Conservation (phyloP, 2,797 vertebrate genomes). For the Phylloscopus collybita region DNA sequence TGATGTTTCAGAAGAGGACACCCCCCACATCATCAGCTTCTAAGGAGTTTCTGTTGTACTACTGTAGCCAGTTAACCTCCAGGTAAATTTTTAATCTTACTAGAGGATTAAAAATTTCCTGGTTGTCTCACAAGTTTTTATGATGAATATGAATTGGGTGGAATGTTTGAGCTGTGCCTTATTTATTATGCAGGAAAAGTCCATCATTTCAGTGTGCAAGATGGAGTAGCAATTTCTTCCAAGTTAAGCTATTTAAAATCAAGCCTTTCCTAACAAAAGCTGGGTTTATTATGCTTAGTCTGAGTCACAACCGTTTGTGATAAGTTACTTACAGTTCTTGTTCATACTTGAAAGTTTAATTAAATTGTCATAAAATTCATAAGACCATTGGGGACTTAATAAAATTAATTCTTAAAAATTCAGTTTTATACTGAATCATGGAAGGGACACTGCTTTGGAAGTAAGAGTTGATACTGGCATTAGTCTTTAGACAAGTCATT, state of each 20-base stretch:
- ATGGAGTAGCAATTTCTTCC: not conserved
- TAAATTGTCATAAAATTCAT: not conserved
- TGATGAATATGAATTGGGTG: not conserved
- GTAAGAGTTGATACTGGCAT: not conserved
- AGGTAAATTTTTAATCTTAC: not conserved
- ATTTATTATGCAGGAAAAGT: not conserved
- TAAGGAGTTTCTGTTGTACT: fast-evolving
- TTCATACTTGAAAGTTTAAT: not conserved
- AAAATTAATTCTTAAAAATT: not conserved
- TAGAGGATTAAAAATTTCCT: not conserved
- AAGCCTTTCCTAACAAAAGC: not conserved
- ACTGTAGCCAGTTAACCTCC: not conserved
- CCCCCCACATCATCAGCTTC: not conserved
- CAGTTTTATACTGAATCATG: not conserved
- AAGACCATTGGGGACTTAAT: not conserved
- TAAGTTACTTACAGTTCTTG: not conserved
- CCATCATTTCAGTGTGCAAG: not conserved
- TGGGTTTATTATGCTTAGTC: not conserved
- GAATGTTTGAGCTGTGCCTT: not conserved
- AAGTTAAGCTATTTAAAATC: not conserved
- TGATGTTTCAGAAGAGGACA: not conserved
- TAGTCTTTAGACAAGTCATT: not conserved
- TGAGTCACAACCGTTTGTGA: not conserved
- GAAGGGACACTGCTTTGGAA: not conserved
- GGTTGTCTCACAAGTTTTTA: not conserved